Conservation (phyloP, 2,888 invertebrate genomes). For the Drosophila engyochracea region DNA sequence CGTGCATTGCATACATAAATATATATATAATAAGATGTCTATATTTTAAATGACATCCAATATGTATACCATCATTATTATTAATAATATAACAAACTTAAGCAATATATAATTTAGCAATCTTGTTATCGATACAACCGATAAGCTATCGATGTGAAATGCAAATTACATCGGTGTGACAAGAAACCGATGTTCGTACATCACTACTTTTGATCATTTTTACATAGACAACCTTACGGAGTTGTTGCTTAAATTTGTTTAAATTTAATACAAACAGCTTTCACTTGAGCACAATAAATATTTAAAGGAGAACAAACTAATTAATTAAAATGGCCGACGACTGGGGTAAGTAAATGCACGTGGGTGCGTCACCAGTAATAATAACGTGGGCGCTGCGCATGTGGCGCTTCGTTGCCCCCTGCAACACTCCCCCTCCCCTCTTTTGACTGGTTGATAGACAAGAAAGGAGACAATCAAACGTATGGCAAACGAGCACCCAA, state of each 20-base stretch:
- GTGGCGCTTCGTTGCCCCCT: constrained; percentile 50
- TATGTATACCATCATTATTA: too few relatives aligned
- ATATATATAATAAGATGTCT: not conserved
- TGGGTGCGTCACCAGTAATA: constrained; percentile 50
- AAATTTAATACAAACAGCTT: constrained; percentile 34
- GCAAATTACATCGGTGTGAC: constrained; percentile 1
- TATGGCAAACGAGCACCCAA: constrained; percentile 42
- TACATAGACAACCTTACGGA: constrained; percentile 47
- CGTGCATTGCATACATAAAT: not conserved
- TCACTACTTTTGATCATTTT: constrained; percentile 54
- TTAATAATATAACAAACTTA: constrained; percentile 12
- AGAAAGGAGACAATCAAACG: constrained; percentile 31
- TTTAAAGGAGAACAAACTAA: constrained; percentile 26
- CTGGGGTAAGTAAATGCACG: constrained; percentile 88
- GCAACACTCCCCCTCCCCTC: constrained; percentile 1
- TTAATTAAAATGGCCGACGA: constrained; percentile 88
- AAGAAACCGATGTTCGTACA: constrained; percentile 24
- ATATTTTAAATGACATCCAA: not conserved
- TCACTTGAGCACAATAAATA: constrained; percentile 33
- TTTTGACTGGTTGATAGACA: constrained; percentile 4
- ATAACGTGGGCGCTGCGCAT: constrained; percentile 67
- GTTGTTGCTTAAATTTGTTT: constrained; percentile 47
- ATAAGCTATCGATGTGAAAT: constrained; percentile 16
- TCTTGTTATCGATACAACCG: constrained; percentile 21
- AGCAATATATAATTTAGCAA: not conserved